phyloP scores from a whole-genome alignment of 2,113 vertebrate species.

The Microtus richardsoni region DNA sequence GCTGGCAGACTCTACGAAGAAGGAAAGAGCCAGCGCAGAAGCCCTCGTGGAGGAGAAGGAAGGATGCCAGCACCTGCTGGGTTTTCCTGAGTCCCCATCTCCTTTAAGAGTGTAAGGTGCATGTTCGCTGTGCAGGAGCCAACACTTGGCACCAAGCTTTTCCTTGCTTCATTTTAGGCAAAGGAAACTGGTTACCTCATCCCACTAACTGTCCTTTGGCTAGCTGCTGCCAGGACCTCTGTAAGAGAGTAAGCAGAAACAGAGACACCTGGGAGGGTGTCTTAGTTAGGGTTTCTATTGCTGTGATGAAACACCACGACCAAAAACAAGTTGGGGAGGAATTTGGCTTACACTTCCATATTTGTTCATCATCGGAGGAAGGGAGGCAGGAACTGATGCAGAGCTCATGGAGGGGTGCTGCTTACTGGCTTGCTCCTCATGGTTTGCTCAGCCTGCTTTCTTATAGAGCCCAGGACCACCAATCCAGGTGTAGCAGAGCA shows the following conservation, averaged over 20 bases:
- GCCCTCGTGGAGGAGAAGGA: not conserved
- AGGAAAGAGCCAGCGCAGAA: not conserved
- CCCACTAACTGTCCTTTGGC: not conserved
- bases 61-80: not conserved
- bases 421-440: not conserved
- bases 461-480: not conserved
- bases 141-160: not conserved
- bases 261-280: not conserved
- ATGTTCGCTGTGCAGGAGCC: not conserved
- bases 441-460: not conserved
- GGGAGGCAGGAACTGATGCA: not conserved
- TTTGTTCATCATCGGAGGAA: not conserved
- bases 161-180: not conserved
- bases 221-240: not conserved
- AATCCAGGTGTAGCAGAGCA: not conserved
- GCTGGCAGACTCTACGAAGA: not conserved
- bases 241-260: not conserved
- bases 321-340: not conserved
- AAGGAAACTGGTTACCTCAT: not conserved
- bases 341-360: not conserved
- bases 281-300: not conserved
- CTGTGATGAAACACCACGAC: not conserved
- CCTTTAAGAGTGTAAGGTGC: not conserved
- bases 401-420: not conserved
- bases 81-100: not conserved